Percentiles rank a stretch among this genome's conserved stretches.
Conservation (phyloP, 2,797 vertebrate species). For the Agapornis canus region DNA sequence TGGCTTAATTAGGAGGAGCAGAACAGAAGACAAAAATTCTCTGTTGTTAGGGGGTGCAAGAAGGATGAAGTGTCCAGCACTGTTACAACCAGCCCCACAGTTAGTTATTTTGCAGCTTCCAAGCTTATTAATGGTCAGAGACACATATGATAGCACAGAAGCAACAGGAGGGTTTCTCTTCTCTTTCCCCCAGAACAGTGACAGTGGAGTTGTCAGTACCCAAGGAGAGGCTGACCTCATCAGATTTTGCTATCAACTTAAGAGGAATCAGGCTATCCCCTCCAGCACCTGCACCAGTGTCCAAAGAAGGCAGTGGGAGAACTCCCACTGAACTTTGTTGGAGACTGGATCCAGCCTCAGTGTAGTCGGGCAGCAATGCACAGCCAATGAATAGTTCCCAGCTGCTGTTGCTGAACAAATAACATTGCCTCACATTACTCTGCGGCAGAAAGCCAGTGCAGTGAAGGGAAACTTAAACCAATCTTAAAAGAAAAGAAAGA, state of each 20-base stretch:
- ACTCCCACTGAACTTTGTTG: background rate
- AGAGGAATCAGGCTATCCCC: background rate
- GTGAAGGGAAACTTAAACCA: slow-evolving; percentile 85
- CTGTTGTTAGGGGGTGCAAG: background rate
- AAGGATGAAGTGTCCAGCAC: background rate
- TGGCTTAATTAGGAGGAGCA: slow-evolving; percentile 64
- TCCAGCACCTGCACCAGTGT: background rate
- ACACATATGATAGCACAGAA: background rate
- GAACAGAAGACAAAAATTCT: slow-evolving; percentile 12
- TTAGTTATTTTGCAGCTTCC: background rate
- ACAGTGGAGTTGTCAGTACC: background rate
- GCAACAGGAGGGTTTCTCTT: background rate
- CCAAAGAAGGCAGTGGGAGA: background rate
- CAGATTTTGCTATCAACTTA: background rate
- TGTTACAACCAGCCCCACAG: slow-evolving; percentile 51
- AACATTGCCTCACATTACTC: slow-evolving; percentile 81
- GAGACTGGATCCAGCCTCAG: background rate
- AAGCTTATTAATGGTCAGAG: background rate
- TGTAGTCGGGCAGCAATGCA: background rate
- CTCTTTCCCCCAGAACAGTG: background rate
- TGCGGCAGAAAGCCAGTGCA: slow-evolving; percentile 76
- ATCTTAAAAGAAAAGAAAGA: slow-evolving; percentile 82
- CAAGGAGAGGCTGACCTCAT: background rate
- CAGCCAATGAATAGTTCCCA: background rate
- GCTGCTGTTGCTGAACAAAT: slow-evolving; percentile 37